Evolutionary conservation across 2,888 invertebrate species (phyloP), one percentile per base, ranked within the genome.

Genomic region (Bhutanitis thaidina): DNA sequence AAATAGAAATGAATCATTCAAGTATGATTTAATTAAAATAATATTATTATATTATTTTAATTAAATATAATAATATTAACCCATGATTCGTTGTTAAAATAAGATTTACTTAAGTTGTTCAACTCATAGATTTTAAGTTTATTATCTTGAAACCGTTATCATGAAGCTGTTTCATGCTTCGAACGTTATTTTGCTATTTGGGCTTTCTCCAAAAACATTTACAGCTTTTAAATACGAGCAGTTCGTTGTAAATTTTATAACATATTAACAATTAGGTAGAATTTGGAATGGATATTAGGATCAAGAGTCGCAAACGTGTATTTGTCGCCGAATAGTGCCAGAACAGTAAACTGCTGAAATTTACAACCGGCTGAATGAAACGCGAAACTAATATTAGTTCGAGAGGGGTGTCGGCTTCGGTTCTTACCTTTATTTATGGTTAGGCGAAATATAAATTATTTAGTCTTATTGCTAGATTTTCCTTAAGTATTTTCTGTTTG

Each of bases 371-470:
- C 62, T 64, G 64, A 75, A 74, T 73, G 70, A 70, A 74, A 74
- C 66, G 69, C 59, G 69, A 69, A 77, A 75, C 76, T 77, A 77
- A 79, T 77, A 78, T 77, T 78, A 78, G 73, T 75, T 75, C 54
- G 69, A 61, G 62, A 65, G 67, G 66, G 69, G 60, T 68, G 64
- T 63, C 64, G 58, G 54, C 58, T 60, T 54, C 58, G 54, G 59
- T 60, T 58, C 59, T 49, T 49, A 43, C 54, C 54, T 58, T 60
- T 57, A 61, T 64, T 61, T 61, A 61, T 55, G 61, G 55, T 59
- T 59, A 58, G 30, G 14, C 39, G 43, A 40, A 46, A 52, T 53
- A 41, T 46, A 45, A 35, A 50, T 44, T 50, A 45, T 45, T 40
- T 40, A 35, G 34, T 40, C 35, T 50, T 44, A 44, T 39, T 35